Evolutionary conservation across 2,113 vertebrate genomes (phyloP).

Genomic region (Lepidothrix coronata): DNA sequence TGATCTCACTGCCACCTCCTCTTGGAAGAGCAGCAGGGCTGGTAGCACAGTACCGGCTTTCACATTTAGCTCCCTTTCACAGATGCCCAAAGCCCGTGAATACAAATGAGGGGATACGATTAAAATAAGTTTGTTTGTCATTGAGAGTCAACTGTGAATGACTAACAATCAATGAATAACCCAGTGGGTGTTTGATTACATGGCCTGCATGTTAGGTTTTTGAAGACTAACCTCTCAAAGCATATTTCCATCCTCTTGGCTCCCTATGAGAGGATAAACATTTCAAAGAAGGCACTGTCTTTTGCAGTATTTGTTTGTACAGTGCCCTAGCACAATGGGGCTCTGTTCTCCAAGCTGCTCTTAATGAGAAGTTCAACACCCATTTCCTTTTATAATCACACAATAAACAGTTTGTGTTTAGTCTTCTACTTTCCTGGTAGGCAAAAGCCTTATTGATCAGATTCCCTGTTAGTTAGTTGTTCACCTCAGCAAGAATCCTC

Average conservation of each 20-base stretch:
- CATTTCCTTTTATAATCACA: background rate
- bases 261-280: background rate
- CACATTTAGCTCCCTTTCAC: background rate
- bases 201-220: background rate
- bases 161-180: background rate
- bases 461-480: background rate
- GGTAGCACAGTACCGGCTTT: rapidly evolving
- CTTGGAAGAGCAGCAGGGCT: background rate
- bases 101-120: background rate
- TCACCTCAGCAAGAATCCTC: background rate
- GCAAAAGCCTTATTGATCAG: background rate
- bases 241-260: background rate
- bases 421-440: background rate
- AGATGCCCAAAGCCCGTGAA: background rate
- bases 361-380: background rate
- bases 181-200: conserved; percentile 21
- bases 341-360: background rate
- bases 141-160: background rate
- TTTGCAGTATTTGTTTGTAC: background rate
- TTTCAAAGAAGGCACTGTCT: background rate
- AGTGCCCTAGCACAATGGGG: background rate
- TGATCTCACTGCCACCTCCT: background rate
- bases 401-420: background rate
- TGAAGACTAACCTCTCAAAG: background rate
- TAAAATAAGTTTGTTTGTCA: conserved; percentile 12